These are phyloP conservation scores for Pterois miles DNA, from an alignment of 2,797 vertebrate genomes.

Conservation along the genomic window DNA sequence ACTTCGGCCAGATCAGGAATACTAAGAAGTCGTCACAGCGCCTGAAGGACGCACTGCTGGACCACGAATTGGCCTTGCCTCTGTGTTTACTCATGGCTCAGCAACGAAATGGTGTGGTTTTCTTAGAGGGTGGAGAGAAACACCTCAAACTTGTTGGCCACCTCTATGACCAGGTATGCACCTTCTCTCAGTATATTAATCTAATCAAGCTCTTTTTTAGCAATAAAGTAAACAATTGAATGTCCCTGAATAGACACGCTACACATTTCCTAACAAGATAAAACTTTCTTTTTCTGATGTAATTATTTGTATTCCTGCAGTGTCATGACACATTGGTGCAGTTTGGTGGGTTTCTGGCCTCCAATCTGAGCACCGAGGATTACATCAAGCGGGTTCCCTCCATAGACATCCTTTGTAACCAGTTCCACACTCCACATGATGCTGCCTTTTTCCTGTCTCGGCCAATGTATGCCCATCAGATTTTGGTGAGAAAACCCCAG, in stretches of 20 bases:
- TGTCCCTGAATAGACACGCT: not conserved
- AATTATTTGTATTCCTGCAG: slow-evolving; percentile 72
- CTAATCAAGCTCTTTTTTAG: not conserved
- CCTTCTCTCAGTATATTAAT: not conserved
- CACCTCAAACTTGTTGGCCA: slow-evolving; percentile 98
- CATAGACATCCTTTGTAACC: slow-evolving; percentile 96
- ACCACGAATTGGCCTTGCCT: slow-evolving; percentile 96
- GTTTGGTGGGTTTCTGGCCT: slow-evolving; percentile 98
- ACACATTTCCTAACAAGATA: not conserved
- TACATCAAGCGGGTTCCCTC: slow-evolving; percentile 98
- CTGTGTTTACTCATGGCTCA: slow-evolving; percentile 98
- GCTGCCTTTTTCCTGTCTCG: slow-evolving; percentile 97
- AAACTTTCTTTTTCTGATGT: not conserved
- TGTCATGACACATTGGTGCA: slow-evolving; percentile 98
- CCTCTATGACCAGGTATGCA: slow-evolving; percentile 94
- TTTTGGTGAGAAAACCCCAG: slow-evolving; percentile 86
- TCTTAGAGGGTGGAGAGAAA: slow-evolving; percentile 97
- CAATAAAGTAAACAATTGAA: not conserved
- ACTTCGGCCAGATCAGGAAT: slow-evolving; percentile 99
- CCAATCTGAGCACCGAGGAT: slow-evolving; percentile 98
- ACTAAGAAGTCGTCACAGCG: slow-evolving; percentile 99
- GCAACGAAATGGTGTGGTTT: slow-evolving; percentile 96
- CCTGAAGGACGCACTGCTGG: slow-evolving; percentile 94
- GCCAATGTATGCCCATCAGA: slow-evolving; percentile 98
- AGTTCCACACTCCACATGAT: slow-evolving; percentile 97